A percentile compares a stretch with the other conserved stretches of the same genome.
These are phyloP conservation scores for Chydorus sphaericus DNA, from an alignment of 2,888 invertebrate species.

Conservation along the genomic window DNA sequence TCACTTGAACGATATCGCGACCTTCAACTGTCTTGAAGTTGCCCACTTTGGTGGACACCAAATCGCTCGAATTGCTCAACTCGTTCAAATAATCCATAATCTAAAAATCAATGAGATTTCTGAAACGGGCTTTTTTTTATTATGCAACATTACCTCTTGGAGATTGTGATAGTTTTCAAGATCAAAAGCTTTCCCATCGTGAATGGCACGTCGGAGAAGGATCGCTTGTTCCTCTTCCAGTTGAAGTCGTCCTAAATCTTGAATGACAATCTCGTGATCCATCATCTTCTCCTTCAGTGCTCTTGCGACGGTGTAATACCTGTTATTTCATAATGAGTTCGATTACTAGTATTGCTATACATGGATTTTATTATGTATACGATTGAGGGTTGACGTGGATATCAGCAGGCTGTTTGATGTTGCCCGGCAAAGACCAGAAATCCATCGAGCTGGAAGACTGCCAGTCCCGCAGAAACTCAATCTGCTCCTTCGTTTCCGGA, in stretches of 20 bases:
- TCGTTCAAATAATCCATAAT: conserved; percentile 13
- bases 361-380: background rate
- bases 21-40: conserved; percentile 3
- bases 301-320: background rate
- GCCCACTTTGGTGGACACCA: conserved; percentile 6
- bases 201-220: background rate
- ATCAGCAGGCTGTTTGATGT: background rate
- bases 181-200: conserved; percentile 14
- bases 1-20: conserved; percentile 6
- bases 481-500: background rate
- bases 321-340: background rate
- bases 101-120: conserved; percentile 1
- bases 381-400: background rate
- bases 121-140: background rate
- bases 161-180: conserved; percentile 16
- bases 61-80: background rate
- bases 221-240: background rate
- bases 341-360: no score
- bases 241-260: background rate
- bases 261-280: background rate
- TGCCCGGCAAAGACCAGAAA: background rate
- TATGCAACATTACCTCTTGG: conserved; percentile 13
- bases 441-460: background rate
- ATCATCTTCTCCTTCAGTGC: background rate
- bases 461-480: background rate